These are phyloP conservation scores for Ciconia stormi DNA, from an alignment of 2,113 vertebrate genomes.

Conservation along the genomic window DNA sequence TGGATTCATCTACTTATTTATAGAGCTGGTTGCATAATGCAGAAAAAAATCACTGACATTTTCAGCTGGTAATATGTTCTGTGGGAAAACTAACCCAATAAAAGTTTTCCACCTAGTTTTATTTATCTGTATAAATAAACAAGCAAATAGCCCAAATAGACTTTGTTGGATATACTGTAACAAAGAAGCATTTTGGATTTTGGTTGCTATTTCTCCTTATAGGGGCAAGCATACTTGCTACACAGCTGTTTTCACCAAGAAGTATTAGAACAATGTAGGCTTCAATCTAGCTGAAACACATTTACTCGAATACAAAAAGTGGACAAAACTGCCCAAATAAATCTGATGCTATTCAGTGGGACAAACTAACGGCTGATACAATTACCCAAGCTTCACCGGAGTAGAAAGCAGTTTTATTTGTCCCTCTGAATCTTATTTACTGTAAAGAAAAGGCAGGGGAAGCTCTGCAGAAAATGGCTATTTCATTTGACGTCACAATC, in stretches of 20 bases:
- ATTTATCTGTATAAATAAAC: background rate
- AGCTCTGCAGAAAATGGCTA: background rate
- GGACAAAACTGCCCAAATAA: background rate
- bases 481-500: background rate
- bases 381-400: background rate
- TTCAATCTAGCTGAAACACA: background rate
- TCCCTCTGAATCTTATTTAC: background rate
- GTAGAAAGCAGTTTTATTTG: background rate
- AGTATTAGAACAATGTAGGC: background rate
- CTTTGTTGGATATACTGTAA: background rate
- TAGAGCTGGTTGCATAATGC: slow-evolving; percentile 12
- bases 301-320: background rate
- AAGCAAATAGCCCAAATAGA: background rate
- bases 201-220: background rate
- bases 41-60: background rate
- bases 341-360: background rate
- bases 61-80: slow-evolving; percentile 2
- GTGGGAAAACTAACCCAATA: slow-evolving; percentile 8
- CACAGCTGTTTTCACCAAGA: background rate
- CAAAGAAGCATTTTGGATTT: background rate
- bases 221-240: background rate
- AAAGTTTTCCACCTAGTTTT: slow-evolving; percentile 14
- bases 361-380: background rate
- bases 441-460: background rate
- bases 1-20: slow-evolving; percentile 18